phyloP scores from a whole-genome alignment of 92 coral and sea anemone genomes.

The Galaxea fascicularis region DNA sequence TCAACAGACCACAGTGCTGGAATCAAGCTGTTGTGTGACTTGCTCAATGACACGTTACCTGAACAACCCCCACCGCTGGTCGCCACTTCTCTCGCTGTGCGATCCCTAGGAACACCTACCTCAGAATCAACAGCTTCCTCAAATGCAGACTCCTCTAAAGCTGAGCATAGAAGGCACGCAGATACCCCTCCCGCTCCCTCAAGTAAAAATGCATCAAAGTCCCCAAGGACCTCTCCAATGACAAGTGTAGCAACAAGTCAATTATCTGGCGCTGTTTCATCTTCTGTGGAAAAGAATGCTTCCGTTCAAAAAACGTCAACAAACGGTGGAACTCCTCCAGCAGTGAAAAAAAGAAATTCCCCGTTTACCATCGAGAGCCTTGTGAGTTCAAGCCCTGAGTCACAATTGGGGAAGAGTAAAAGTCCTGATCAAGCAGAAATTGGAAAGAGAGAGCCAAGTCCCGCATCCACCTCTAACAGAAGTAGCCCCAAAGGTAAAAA shows the following conservation, averaged over 20 bases:
- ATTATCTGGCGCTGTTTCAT: conserved; percentile 5
- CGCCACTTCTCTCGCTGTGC: conserved; percentile 35
- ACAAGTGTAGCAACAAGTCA: conserved; percentile 15
- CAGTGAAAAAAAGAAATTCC: conserved; percentile 67
- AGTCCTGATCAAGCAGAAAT: conserved; percentile 1
- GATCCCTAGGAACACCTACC: conserved; percentile 36
- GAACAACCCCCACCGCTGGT: conserved; percentile 53
- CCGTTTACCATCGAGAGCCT: conserved; percentile 85
- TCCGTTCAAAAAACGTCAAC: conserved; percentile 31
- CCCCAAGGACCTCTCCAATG: conserved; percentile 44
- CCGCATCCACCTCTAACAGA: conserved; percentile 16
- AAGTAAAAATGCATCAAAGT: conserved; percentile 29
- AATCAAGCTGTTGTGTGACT: conserved; percentile 80
- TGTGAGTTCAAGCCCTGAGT: conserved; percentile 68
- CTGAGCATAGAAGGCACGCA: conserved; percentile 32
- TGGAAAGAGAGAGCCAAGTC: conserved; percentile 32
- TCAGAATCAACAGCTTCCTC: conserved; percentile 5
- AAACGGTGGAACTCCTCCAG: conserved; percentile 21
- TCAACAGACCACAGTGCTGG: conserved; percentile 79
- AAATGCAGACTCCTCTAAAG: conserved; percentile 2
- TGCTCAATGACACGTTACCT: conserved; percentile 84
- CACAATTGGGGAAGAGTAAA: conserved; percentile 1
- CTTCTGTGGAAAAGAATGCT: conserved; percentile 21
- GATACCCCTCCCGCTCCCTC: conserved; percentile 21
- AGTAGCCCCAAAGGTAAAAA: conserved; percentile 44